Percentiles rank a stretch among this genome's conserved stretches.
Evolutionary conservation across 2,113 vertebrate genomes (phyloP).

Genomic region (Bathybates hornii): DNA sequence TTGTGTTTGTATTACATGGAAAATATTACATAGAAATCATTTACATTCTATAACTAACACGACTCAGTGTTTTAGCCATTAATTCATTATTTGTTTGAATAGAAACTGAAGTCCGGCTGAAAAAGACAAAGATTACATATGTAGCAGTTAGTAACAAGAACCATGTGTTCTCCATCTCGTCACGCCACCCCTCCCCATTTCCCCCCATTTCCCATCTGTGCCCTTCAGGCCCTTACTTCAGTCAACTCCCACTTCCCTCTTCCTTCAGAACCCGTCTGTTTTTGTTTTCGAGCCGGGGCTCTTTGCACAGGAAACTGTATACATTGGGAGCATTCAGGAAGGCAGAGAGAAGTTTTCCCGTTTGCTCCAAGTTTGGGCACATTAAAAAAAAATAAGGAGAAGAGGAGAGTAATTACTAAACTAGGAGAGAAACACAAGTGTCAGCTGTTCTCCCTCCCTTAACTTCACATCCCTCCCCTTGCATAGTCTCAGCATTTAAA

Average conservation of each 20-base stretch:
- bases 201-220: conserved; percentile 67
- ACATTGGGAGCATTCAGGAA: conserved; percentile 76
- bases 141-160: conserved; percentile 60
- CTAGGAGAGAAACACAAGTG: conserved; percentile 49
- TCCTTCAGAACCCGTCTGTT: conserved; percentile 70
- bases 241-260: conserved; percentile 70
- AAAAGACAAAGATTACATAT: conserved; percentile 21
- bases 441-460: conserved; percentile 59
- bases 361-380: conserved; percentile 45
- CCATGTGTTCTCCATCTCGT: conserved; percentile 62
- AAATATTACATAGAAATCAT: neutral
- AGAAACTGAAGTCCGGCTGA: neutral
- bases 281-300: conserved; percentile 74
- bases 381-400: conserved; percentile 32
- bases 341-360: conserved; percentile 69
- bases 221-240: conserved; percentile 61
- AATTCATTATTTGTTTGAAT: neutral
- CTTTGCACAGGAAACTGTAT: conserved; percentile 76
- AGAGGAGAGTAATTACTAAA: conserved; percentile 49
- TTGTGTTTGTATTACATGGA: neutral
- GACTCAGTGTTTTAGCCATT: neutral
- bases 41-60: neutral
- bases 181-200: neutral
- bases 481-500: conserved; percentile 24
- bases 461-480: conserved; percentile 33